Evolutionary conservation across 2,888 invertebrate genomes (phyloP), one percentile per base, ranked within the genome.

Genomic region (Callyntrura guangdongensis): DNA sequence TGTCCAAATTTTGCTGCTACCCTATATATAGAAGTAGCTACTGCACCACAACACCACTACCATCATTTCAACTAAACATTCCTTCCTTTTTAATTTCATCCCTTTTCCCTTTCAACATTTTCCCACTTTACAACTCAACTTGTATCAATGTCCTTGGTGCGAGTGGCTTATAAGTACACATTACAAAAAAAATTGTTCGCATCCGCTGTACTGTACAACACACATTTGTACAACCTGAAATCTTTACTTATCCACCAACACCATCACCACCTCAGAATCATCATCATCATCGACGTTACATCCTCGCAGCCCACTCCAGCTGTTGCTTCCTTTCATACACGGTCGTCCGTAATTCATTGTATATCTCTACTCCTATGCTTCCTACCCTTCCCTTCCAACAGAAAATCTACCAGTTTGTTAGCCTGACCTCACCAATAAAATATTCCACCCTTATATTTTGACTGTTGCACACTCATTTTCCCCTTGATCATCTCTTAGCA

Each of bases 371-470:
- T 36, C 6, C 2, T 36, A 36, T 36, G 6, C 36, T 36, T n/a
- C 36, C 36, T 36, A 36, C 36, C 14, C 4, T 45, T 45, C 17
- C 20, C 20, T 45, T 45, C 4, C 56, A 14, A 25, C 20, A n/a
- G 59, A 9, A 53, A 22, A 53, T 59, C 17, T 45, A 45, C 45
- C 64, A 56, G n/a, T 59, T n/a, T 3, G 11, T 64, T 81, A 53
- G 83, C 83, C 83, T 89, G 89, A 89, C 89, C 83, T 89, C 47
- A 74, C 89, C 87, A 88, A 88, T 85, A 77, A 72, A 89, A 47
- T 85, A 67, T 85, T 85, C 85, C 67, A 89, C 85, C 89, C 84
- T 56, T 22, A 67, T 69, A 45, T 45, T 81, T 27, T 20, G 59
- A 59, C 81, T 81, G 67, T 56, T 61, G 45, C 11, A 74, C 83